phyloP scores from a whole-genome alignment of 2,113 vertebrate species.

The Raja brachyura region DNA sequence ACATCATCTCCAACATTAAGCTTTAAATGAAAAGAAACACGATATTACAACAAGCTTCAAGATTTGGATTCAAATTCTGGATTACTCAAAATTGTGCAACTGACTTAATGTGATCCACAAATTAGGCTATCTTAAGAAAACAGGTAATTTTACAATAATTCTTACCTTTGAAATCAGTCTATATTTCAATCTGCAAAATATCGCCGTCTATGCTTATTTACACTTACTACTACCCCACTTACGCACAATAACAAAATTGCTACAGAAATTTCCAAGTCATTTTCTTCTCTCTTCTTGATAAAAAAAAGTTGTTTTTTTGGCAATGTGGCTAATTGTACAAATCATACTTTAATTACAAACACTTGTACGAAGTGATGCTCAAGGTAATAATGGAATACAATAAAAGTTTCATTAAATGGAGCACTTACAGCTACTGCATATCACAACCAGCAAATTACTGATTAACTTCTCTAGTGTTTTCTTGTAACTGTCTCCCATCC shows the following conservation, averaged over 20 bases:
- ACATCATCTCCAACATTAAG: conserved; percentile 72
- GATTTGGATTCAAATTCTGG: not conserved
- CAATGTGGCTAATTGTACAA: not conserved
- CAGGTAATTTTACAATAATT: not conserved
- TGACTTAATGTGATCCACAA: not conserved
- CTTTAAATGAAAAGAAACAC: conserved; percentile 53
- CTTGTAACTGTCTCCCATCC: not conserved
- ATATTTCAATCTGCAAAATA: not conserved
- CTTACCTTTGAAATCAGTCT: not conserved
- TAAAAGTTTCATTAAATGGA: not conserved
- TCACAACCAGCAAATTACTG: not conserved
- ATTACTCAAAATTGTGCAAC: not conserved
- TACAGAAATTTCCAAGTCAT: not conserved
- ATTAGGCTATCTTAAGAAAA: not conserved
- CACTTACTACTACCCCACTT: not conserved
- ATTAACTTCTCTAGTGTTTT: not conserved
- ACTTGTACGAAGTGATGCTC: not conserved
- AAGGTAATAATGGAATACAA: not conserved
- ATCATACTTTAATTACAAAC: not conserved
- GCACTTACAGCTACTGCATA: not conserved
- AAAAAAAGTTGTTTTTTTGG: not conserved
- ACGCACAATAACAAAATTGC: not conserved
- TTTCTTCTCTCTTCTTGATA: not conserved
- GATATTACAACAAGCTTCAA: not conserved
- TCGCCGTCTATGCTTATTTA: not conserved